Base-by-base conservation (phyloP, 2,113 vertebrate genomes). In the Lycaon pictus region DNA sequence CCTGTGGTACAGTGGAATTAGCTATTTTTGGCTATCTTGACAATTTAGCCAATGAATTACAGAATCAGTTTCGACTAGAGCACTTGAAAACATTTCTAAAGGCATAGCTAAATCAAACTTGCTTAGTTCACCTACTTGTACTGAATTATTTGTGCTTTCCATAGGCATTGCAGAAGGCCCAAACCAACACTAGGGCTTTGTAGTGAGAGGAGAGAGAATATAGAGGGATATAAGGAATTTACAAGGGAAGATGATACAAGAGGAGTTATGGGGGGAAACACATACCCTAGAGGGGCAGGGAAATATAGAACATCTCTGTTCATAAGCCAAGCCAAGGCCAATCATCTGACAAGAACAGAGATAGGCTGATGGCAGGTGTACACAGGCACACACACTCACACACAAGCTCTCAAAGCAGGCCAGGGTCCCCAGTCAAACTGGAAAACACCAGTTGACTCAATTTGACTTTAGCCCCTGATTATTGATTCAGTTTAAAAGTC, bases 71-170 rank as follows among this genome's bases (percentile, higher is more conserved):
- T 96, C 89, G 62, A 65, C 25, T 79, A 43, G 10, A 71, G 55
- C 20, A 67, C 81, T 35, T 67, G 60, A 88, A 93, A 96, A 84
- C 90, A 82, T 95, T 96, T 95, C 88, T 94, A 60, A 90, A 85
- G 62, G 32, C 76, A 11, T 63, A 27, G 29, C 81, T 88, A 29
- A 65, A 37, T 72, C n/a, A 72, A 72, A 74, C 22, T 11, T 23
- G 7, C 20, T 72, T 86, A 67, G 37, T 91, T 88, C 91, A 76
- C 23, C 60, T 74, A n/a, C 43, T 90, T 69, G 6, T 16, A 29
- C 62, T 69, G 71, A 95, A 90, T 90, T 91, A 53, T 37, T 95
- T 96, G 94, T 88, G 11, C 53, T 86, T 97, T 84, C 76, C 22
- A 77, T 2, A 37, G 37, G 48, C 15, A 62, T 90, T 55, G 27